Conservation (phyloP, 2,888 invertebrate species). For the Pimpla rufipes region DNA sequence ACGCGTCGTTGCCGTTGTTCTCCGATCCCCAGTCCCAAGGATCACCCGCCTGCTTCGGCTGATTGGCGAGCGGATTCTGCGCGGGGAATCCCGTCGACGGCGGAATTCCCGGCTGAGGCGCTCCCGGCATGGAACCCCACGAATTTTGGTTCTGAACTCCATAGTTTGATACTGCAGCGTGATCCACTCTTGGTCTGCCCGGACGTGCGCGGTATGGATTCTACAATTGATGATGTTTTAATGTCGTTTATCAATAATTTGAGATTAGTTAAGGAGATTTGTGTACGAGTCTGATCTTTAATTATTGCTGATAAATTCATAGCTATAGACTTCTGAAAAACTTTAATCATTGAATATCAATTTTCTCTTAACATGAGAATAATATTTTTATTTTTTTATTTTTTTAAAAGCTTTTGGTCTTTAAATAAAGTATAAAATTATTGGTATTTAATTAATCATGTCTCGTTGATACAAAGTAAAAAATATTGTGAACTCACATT, state of each 20-base stretch:
- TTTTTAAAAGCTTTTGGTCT: too few species aligned
- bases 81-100: conserved; percentile 70
- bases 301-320: too few species aligned
- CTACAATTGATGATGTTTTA: conserved; percentile 70
- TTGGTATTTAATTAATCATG: background rate
- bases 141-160: conserved; percentile 80
- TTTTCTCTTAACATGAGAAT: too few species aligned
- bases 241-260: background rate
- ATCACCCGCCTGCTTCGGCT: conserved; percentile 75
- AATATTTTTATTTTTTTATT: too few species aligned
- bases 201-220: conserved; percentile 83
- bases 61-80: conserved; percentile 70
- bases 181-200: conserved; percentile 79
- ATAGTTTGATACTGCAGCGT: conserved; percentile 75
- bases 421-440: too few species aligned
- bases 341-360: too few species aligned
- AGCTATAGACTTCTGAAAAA: too few species aligned
- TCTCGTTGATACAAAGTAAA: background rate
- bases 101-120: conserved; percentile 70
- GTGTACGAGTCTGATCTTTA: too few species aligned
- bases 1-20: conserved; percentile 80
- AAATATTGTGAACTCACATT: conserved; percentile 75
- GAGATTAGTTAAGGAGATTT: too few species aligned
- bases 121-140: conserved; percentile 75
- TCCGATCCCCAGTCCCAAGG: conserved; percentile 82